A percentile compares a stretch with the other conserved stretches of the same genome.
phyloP scores from a whole-genome alignment of 2,113 vertebrate species.

The Pachycephala philippinensis region DNA sequence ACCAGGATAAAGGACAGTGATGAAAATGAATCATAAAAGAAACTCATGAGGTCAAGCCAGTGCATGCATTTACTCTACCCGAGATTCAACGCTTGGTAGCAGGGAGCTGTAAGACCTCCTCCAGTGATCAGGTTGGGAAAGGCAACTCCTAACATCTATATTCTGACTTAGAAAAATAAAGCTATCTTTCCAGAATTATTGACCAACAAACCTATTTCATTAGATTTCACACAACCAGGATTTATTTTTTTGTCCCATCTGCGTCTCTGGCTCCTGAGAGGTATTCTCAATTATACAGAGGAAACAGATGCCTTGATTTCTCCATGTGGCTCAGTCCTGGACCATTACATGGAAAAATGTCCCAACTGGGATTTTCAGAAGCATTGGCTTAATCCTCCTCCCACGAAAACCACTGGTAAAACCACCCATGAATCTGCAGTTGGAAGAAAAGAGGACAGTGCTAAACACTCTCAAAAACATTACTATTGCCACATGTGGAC shows the following conservation, averaged over 20 bases:
- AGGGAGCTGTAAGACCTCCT: not conserved
- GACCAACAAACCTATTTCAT: not conserved
- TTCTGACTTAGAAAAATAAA: not conserved
- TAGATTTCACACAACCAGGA: not conserved
- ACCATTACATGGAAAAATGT: not conserved
- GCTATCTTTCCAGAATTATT: not conserved
- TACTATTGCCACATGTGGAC: not conserved
- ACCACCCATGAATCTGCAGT: not conserved
- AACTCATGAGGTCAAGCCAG: constrained; percentile 10
- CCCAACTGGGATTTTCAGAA: not conserved
- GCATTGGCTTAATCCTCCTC: not conserved
- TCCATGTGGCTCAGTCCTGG: not conserved
- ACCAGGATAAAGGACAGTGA: constrained; percentile 40
- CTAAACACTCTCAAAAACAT: not conserved
- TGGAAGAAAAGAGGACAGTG: not conserved
- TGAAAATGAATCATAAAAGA: constrained; percentile 57
- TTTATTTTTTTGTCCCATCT: not conserved
- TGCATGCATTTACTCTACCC: not conserved
- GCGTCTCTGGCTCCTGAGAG: not conserved
- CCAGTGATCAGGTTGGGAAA: not conserved
- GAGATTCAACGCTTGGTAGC: fast-evolving
- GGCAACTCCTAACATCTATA: not conserved
- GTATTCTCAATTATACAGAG: not conserved
- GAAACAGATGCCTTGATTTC: not conserved
- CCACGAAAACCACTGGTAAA: not conserved